These are phyloP conservation scores for Bufotes viridis DNA, from an alignment of 2,797 vertebrate species.

Conservation along the genomic window DNA sequence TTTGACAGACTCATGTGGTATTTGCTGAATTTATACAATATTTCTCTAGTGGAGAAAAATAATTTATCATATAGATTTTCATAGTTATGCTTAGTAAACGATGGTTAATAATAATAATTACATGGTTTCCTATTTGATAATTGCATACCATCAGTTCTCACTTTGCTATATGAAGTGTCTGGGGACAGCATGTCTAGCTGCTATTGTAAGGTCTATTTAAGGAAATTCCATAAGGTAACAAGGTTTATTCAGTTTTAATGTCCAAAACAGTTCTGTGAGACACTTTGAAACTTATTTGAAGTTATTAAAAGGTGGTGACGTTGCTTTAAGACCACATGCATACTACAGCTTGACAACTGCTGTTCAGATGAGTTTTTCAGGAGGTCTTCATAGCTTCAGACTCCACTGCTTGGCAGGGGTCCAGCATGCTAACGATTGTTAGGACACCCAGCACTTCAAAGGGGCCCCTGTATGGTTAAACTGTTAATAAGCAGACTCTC, in stretches of 20 bases:
- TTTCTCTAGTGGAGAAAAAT: not conserved
- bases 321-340: slow-evolving; percentile 55
- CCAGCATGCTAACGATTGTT: slow-evolving; percentile 56
- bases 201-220: slow-evolving; percentile 43
- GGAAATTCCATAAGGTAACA: slow-evolving; percentile 49
- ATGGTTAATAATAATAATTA: slow-evolving; percentile 37
- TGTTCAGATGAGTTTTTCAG: slow-evolving; percentile 62
- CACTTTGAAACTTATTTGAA: slow-evolving; percentile 58
- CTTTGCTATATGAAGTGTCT: slow-evolving; percentile 6
- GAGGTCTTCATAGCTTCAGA: slow-evolving; percentile 50
- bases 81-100: not conserved
- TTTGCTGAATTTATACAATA: not conserved
- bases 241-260: slow-evolving; percentile 52
- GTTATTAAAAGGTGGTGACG: slow-evolving; percentile 58
- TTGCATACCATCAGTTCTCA: not conserved
- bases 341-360: slow-evolving; percentile 59
- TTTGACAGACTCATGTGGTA: too few relatives aligned
- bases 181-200: slow-evolving; percentile 47
- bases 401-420: slow-evolving; percentile 57
- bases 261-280: slow-evolving; percentile 47
- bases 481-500: slow-evolving; percentile 55
- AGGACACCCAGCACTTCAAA: slow-evolving; percentile 63
- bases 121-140: slow-evolving; percentile 9
- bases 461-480: slow-evolving; percentile 60
- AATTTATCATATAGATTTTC: not conserved